A percentile compares a stretch with the other conserved stretches of the same genome.
phyloP scores from a whole-genome alignment of 2,113 vertebrate genomes.

The Anseranas semipalmata region DNA sequence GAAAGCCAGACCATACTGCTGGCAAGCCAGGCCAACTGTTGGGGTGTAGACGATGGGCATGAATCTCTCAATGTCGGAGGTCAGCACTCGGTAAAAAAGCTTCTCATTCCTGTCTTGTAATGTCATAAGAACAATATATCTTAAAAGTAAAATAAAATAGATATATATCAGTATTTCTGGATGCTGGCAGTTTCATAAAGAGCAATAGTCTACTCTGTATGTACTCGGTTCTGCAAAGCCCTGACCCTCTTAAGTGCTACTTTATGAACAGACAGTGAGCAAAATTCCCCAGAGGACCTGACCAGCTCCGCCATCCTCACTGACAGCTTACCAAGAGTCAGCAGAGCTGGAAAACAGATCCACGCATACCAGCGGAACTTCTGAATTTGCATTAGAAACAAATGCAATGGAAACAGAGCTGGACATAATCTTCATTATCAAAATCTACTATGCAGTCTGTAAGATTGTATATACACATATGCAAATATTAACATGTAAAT shows the following conservation, averaged over 20 bases:
- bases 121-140: slow-evolving; percentile 97
- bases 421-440: not conserved
- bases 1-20: slow-evolving; percentile 95
- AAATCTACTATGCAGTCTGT: not conserved
- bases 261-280: not conserved
- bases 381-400: not conserved
- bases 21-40: slow-evolving; percentile 94
- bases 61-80: slow-evolving; percentile 93
- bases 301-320: not conserved
- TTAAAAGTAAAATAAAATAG: slow-evolving; percentile 43
- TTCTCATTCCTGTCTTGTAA: slow-evolving; percentile 98
- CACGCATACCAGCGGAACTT: not conserved
- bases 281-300: not conserved
- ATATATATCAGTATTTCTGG: not conserved
- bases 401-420: not conserved
- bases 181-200: not conserved
- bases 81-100: slow-evolving; percentile 94
- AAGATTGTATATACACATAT: not conserved
- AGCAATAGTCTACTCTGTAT: not conserved
- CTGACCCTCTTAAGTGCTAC: not conserved
- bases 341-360: not conserved
- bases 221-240: not conserved
- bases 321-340: not conserved
- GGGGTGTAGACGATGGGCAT: slow-evolving; percentile 98
- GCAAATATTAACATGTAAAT: not conserved